phyloP scores from a whole-genome alignment of 2,888 invertebrate species.

The Venustoraphidia nigricollis region DNA sequence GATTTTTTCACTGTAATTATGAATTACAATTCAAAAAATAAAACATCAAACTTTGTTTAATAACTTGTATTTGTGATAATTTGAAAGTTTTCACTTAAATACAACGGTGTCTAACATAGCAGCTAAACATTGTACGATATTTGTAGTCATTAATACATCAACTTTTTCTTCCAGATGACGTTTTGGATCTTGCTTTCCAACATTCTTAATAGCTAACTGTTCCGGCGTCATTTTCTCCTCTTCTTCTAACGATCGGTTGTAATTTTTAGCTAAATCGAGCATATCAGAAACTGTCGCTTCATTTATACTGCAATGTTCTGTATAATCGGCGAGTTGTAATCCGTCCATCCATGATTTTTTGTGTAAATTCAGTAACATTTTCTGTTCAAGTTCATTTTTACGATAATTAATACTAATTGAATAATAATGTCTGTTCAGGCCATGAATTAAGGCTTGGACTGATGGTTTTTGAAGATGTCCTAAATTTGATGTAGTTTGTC shows the following conservation, averaged over 20 bases:
- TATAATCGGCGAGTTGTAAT: conserved; percentile 76
- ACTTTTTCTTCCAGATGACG: conserved; percentile 98
- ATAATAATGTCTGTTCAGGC: conserved; percentile 96
- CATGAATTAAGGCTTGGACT: conserved; percentile 97
- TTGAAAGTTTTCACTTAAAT: conserved; percentile 49
- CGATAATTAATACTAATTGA: conserved; percentile 99
- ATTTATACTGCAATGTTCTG: conserved; percentile 84
- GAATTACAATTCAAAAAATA: no score
- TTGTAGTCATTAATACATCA: conserved; percentile 89
- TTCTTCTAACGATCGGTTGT: conserved; percentile 82
- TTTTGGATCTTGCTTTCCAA: conserved; percentile 98
- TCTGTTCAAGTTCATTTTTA: conserved; percentile 97
- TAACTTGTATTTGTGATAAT: no score
- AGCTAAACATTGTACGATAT: conserved; percentile 94
- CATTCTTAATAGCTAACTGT: conserved; percentile 97
- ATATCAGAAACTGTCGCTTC: conserved; percentile 90
- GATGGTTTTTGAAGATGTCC: conserved; percentile 98
- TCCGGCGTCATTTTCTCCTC: conserved; percentile 99
- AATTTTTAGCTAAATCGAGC: conserved; percentile 94
- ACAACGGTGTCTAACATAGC: conserved; percentile 90
- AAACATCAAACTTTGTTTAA: no score
- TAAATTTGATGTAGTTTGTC: conserved; percentile 97
- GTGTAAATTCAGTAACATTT: conserved; percentile 96
- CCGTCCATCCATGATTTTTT: conserved; percentile 99
- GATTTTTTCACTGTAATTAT: no score